Evolutionary conservation across 1,140 invertebrate genomes (phyloP), one percentile per base, ranked within the genome.

Genomic region (Drosophila miranda): DNA sequence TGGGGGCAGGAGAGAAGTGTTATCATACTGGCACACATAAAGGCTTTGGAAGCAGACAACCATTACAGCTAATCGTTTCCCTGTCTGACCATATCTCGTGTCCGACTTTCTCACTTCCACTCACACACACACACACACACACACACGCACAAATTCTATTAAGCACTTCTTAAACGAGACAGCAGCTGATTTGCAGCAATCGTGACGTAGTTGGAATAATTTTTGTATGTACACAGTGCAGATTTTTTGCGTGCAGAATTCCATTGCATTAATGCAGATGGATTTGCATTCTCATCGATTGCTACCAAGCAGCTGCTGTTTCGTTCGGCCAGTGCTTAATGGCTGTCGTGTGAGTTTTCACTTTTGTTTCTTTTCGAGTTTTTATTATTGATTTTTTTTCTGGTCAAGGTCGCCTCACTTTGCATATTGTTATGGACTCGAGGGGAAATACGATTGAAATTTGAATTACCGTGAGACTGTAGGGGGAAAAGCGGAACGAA

Each of bases 381-480:
- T 67, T 61, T 44, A 52, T 66, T 83, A 87, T 86, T 50, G 78
- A 88, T 87, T 87, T 58, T 38, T 59, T 68, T 70, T 60, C 30
- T 51, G 2, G 6, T 42, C 82, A 87, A 87, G 83, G 83, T 68
- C 74, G 43, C 19, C 30, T 45, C 3, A 14, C 55, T 49, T 51
- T 34, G 41, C 38, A 52, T 70, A 58, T 30, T 16, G 43, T 26
- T 53, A 38, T 51, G 42, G 38, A 26, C 14, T 34, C n/a, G n/a
- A 14, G 8, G 14, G 21, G 11, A 55, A 26, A 23, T 64, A 59
- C 28, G 51, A 28, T 38, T 34, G 38, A 55, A 74, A 64, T 64
- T 56, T 53, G 8, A 73, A 73, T 73, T 43, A 5, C 26, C 42
- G 34, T 38, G 34, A 13, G 11, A 38, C 11, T 38, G 3, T 38